These are phyloP conservation scores for Eutolmus rufibarbis DNA, from an alignment of 2,888 invertebrate species.

Conservation along the genomic window DNA sequence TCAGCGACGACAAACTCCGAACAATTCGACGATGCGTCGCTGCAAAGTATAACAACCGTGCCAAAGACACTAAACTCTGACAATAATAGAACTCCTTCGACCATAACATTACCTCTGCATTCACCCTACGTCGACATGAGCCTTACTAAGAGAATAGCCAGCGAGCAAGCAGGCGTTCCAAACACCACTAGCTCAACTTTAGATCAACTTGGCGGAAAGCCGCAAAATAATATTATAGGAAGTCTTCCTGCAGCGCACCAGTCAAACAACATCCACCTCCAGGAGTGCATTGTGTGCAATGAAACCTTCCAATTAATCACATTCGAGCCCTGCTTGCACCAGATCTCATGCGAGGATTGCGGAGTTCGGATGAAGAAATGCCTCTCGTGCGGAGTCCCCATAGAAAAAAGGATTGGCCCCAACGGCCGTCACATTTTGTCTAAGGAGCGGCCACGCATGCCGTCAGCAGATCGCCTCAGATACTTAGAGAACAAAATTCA, in stretches of 20 bases:
- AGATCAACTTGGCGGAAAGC: slow-evolving; percentile 47
- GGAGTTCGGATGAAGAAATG: slow-evolving; percentile 80
- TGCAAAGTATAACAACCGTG: slow-evolving; percentile 34
- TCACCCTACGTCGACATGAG: slow-evolving; percentile 51
- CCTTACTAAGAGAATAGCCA: slow-evolving; percentile 47
- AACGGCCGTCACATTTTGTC: slow-evolving; percentile 65
- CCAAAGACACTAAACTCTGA: slow-evolving; percentile 56
- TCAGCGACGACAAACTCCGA: background rate
- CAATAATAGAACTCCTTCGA: slow-evolving; percentile 26
- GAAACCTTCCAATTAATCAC: slow-evolving; percentile 71
- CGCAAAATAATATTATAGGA: slow-evolving; percentile 44
- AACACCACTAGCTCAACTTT: slow-evolving; percentile 40
- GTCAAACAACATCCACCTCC: slow-evolving; percentile 58
- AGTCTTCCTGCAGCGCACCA: background rate
- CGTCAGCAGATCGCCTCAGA: slow-evolving; percentile 71
- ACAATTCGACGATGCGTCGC: background rate
- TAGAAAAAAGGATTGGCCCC: slow-evolving; percentile 66
- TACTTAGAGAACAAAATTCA: slow-evolving; percentile 79
- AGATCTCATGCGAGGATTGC: slow-evolving; percentile 78
- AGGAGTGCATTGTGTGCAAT: slow-evolving; percentile 76
- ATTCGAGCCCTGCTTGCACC: slow-evolving; percentile 78
- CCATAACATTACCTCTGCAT: background rate
- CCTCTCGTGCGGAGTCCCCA: slow-evolving; percentile 70
- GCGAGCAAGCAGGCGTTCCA: slow-evolving; percentile 36
- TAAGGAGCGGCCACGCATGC: slow-evolving; percentile 64